Evolutionary conservation across 2,797 vertebrate genomes (phyloP).

Genomic region (Syngnathus acus): DNA sequence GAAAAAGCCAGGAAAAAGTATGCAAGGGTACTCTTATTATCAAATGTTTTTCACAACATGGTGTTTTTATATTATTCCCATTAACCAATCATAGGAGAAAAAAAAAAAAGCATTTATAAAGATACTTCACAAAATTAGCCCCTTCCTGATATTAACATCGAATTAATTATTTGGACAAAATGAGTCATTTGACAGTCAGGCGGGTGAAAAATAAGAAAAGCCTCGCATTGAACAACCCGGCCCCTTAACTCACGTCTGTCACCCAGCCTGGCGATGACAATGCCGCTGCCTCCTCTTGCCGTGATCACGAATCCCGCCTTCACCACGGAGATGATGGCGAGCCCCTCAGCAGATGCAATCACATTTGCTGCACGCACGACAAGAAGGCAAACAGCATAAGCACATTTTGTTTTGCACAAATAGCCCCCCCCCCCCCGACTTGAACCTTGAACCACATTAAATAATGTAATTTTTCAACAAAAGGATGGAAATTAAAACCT

Average conservation of each 20-base stretch:
- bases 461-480: no score
- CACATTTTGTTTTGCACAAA: not conserved
- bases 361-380: slow-evolving; percentile 76
- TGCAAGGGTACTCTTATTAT: no score
- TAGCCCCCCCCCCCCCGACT: not conserved
- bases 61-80: no score
- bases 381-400: slow-evolving; percentile 32
- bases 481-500: no score
- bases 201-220: not conserved
- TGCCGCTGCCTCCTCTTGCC: slow-evolving; percentile 87
- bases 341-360: slow-evolving; percentile 89
- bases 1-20: no score
- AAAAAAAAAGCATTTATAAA: no score
- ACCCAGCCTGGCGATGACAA: slow-evolving; percentile 82
- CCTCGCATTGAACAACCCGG: no score
- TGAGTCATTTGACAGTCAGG: not conserved
- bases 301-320: slow-evolving; percentile 95
- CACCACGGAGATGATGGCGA: slow-evolving; percentile 89
- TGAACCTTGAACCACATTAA: no score
- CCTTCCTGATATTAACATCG: no score
- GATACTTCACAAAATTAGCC: no score
- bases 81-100: no score
- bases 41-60: no score
- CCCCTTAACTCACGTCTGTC: slow-evolving; percentile 77
- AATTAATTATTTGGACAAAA: not conserved